Evolutionary conservation across 2,888 invertebrate genomes (phyloP).

Genomic region (Stenchaetothrips biformis): DNA sequence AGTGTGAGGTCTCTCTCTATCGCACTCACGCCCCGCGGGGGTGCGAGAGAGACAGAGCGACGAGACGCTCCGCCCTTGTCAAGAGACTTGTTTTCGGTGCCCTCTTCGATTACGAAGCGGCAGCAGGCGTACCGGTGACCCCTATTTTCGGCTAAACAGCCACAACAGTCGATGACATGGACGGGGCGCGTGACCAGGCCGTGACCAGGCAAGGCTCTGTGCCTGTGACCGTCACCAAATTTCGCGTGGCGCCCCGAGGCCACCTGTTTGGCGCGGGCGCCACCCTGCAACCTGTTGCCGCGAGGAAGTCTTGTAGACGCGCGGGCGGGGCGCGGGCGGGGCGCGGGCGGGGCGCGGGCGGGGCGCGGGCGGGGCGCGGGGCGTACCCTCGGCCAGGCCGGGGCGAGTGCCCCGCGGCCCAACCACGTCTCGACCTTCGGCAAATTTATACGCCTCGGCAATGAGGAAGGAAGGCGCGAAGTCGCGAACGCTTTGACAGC

Average conservation of each 20-base stretch:
- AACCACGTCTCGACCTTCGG: neutral
- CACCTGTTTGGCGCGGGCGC: neutral
- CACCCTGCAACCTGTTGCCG: neutral
- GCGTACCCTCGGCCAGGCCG: slow-evolving; percentile 33
- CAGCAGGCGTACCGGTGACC: too few relatives aligned
- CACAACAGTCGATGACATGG: too few relatives aligned
- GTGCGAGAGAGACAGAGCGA: too few relatives aligned
- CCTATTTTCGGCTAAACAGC: too few relatives aligned
- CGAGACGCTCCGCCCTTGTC: slow-evolving; percentile 44
- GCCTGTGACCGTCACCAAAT: neutral
- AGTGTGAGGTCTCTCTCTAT: too few relatives aligned
- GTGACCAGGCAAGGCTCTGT: too few relatives aligned
- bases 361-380: slow-evolving; percentile 36
- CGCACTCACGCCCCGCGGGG: too few relatives aligned
- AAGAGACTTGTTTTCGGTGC: slow-evolving; percentile 37
- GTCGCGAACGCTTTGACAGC: too few relatives aligned
- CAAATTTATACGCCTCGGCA: slow-evolving; percentile 11
- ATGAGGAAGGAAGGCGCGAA: slow-evolving; percentile 11
- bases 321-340: slow-evolving; percentile 14
- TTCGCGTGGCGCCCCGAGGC: neutral
- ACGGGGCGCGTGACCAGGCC: too few relatives aligned
- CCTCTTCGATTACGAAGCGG: neutral
- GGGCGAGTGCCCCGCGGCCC: slow-evolving; percentile 28
- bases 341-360: slow-evolving; percentile 31
- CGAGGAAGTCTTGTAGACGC: neutral